A percentile compares a stretch with the other conserved stretches of the same genome.
Conservation (phyloP, 2,888 invertebrate species). For the Cheilosia grossa region DNA sequence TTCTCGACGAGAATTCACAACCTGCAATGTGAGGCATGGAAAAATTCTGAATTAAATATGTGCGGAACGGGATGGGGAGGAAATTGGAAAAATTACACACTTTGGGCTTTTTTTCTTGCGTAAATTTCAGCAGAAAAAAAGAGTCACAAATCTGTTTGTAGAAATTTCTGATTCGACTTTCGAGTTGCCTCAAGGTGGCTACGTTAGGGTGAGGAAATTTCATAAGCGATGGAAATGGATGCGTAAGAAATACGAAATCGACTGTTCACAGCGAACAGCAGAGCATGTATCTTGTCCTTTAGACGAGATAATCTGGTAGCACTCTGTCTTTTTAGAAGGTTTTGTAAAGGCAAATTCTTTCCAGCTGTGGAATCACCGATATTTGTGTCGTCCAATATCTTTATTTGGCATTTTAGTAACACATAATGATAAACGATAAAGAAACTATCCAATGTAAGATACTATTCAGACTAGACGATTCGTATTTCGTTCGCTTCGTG, state of each 20-base stretch:
- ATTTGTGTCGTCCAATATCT: too few species aligned
- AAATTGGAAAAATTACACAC: constrained; percentile 62
- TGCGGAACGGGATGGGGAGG: constrained; percentile 41
- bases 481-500: too few species aligned
- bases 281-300: background rate
- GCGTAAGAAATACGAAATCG: constrained; percentile 1
- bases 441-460: too few species aligned
- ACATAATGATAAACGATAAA: too few species aligned
- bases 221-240: constrained; percentile 9
- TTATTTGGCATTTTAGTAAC: too few species aligned
- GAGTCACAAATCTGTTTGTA: constrained; percentile 7
- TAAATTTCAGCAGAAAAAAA: constrained; percentile 14
- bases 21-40: constrained; percentile 81
- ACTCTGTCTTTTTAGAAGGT: too few species aligned
- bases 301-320: too few species aligned
- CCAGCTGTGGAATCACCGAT: too few species aligned
- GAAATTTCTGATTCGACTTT: constrained; percentile 52
- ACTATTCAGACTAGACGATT: too few species aligned
- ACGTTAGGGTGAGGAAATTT: background rate
- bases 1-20: constrained; percentile 91
- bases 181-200: background rate
- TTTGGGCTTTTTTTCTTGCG: constrained; percentile 24
- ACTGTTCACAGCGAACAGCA: background rate
- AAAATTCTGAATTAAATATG: constrained; percentile 51
- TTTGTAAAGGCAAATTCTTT: too few species aligned